A percentile compares a stretch with the other conserved stretches of the same genome.
Evolutionary conservation across 1,140 invertebrate species (phyloP).

Genomic region (Bombus superbus): DNA sequence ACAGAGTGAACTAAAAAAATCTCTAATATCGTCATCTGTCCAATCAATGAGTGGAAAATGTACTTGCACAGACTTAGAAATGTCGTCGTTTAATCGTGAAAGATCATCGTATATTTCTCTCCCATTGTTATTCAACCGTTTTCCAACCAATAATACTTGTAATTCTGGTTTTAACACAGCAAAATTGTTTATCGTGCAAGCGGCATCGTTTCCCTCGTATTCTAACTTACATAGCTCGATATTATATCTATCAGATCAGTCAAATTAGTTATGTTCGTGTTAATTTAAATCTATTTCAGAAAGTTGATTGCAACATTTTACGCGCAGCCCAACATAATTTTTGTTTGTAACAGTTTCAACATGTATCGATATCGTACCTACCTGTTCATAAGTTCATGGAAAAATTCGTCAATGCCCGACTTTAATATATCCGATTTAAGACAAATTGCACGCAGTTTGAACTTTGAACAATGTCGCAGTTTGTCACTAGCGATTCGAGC

Average conservation of each 20-base stretch:
- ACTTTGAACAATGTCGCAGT: not conserved
- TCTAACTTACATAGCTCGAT: slow-evolving; percentile 35
- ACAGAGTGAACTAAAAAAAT: slow-evolving; percentile 58
- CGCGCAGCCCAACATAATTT: too few species aligned
- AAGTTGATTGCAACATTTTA: not conserved
- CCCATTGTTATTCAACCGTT: not conserved
- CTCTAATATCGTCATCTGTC: slow-evolving; percentile 57
- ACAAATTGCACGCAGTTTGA: slow-evolving; percentile 49
- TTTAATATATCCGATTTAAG: slow-evolving; percentile 23
- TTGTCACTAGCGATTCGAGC: slow-evolving; percentile 27
- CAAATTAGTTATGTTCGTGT: not conserved
- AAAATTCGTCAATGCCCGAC: slow-evolving; percentile 45
- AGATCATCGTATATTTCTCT: slow-evolving; percentile 15
- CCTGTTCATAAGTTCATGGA: slow-evolving; percentile 55
- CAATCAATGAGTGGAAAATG: slow-evolving; percentile 62
- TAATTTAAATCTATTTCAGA: not conserved
- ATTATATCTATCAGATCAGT: slow-evolving; percentile 64
- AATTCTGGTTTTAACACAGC: slow-evolving; percentile 54
- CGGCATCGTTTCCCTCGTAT: slow-evolving; percentile 1
- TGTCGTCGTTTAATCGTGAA: not conserved
- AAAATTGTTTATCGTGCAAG: slow-evolving; percentile 49
- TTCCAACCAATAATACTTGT: slow-evolving; percentile 66
- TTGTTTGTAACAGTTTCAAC: too few species aligned
- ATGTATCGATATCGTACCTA: slow-evolving; percentile 4
- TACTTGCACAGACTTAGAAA: slow-evolving; percentile 38